Evolutionary conservation across 2,113 vertebrate genomes (phyloP).

Genomic region (Petaurus breviceps): DNA sequence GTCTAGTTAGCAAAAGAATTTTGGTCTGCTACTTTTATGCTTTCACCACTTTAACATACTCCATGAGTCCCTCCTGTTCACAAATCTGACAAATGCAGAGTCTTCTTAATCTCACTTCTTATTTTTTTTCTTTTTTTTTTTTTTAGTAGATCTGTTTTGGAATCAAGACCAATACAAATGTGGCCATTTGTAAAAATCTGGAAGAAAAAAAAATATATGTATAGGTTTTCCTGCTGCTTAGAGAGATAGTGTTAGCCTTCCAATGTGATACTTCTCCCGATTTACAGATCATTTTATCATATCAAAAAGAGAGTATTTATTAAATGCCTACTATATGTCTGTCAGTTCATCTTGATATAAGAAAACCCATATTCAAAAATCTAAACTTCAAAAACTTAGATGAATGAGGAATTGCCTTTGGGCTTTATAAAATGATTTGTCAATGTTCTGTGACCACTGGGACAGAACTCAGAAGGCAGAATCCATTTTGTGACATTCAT

Average conservation of each 20-base stretch:
- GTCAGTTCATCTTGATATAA: not conserved
- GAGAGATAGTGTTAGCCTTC: not conserved
- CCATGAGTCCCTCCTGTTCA: not conserved
- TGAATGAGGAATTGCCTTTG: not conserved
- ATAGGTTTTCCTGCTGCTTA: not conserved
- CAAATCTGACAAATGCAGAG: not conserved
- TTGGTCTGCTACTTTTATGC: not conserved
- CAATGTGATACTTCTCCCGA: not conserved
- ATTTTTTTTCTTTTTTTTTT: not conserved
- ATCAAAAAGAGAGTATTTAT: not conserved
- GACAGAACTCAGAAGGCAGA: not conserved
- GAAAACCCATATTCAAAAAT: not conserved
- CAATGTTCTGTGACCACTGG: not conserved
- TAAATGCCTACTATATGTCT: not conserved
- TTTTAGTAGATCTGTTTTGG: not conserved
- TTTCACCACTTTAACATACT: not conserved
- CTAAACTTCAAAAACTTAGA: not conserved
- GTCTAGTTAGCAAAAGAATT: slow-evolving; percentile 6
- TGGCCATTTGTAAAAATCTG: slow-evolving; percentile 7
- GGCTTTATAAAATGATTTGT: not conserved
- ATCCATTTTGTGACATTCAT: not conserved
- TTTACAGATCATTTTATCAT: not conserved
- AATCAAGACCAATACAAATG: not conserved
- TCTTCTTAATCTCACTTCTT: not conserved
- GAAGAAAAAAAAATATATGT: not conserved